These are phyloP conservation scores for Orthosia incerta DNA, from an alignment of 2,888 invertebrate genomes.

Conservation along the genomic window DNA sequence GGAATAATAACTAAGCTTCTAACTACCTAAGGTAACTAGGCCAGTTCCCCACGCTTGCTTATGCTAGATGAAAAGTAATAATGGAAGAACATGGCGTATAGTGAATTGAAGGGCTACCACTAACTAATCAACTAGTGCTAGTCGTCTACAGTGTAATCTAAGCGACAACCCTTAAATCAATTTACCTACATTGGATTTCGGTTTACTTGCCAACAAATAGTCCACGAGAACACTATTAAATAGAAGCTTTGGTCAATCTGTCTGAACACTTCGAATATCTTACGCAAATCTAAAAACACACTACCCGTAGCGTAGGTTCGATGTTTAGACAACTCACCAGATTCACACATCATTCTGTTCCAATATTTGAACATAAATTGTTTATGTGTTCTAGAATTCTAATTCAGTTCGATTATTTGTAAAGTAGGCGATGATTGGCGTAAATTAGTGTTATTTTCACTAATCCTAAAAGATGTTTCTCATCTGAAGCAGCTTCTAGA, in stretches of 20 bases:
- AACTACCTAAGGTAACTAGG: not conserved
- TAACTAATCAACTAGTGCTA: not conserved
- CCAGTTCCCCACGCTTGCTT: not conserved
- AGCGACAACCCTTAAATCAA: not conserved
- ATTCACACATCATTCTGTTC: slow-evolving; percentile 30
- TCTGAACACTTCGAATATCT: not conserved
- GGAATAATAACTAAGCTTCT: not conserved
- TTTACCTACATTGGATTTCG: not conserved
- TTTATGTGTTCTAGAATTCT: slow-evolving; percentile 54
- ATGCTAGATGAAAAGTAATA: not conserved
- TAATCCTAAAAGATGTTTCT: slow-evolving; percentile 20
- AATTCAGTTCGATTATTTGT: slow-evolving; percentile 38
- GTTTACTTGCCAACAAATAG: not conserved
- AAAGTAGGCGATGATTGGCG: slow-evolving; percentile 21
- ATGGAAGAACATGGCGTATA: not conserved
- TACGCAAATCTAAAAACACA: slow-evolving; percentile 5
- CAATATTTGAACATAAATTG: slow-evolving; percentile 43
- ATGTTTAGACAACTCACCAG: slow-evolving; percentile 36
- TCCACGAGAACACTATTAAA: not conserved
- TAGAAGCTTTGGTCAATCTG: not conserved
- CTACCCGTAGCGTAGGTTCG: not conserved
- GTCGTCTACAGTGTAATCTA: not conserved
- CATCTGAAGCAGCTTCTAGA: slow-evolving; percentile 16
- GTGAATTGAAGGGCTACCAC: not conserved
- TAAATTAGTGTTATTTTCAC: slow-evolving; percentile 28